Evolutionary conservation across 2,113 vertebrate species (phyloP).

Genomic region (Calyptommatus sinebrachiatus): DNA sequence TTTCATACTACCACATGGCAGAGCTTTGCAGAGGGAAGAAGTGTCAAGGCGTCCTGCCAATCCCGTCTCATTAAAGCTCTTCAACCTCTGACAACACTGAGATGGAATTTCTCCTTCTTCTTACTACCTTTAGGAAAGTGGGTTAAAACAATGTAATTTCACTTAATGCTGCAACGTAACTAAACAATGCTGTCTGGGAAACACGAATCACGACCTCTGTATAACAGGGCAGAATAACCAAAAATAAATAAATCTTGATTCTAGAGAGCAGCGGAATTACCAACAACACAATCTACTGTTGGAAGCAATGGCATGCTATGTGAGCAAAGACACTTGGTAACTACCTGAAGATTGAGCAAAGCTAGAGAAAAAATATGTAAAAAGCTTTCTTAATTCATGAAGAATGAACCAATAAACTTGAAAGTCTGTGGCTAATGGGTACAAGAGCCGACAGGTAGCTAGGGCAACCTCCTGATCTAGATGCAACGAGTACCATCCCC

Average conservation of each 20-base stretch:
- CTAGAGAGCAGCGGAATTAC: neutral
- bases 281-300: accelerated
- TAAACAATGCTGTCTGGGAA: neutral
- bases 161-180: no score
- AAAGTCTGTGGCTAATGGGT: neutral
- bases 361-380: neutral
- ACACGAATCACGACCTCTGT: neutral
- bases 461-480: neutral
- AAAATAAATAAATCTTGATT: no score
- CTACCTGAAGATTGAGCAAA: neutral
- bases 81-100: no score
- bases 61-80: no score
- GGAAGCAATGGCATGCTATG: accelerated
- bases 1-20: no score
- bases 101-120: no score
- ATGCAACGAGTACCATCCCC: neutral
- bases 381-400: neutral
- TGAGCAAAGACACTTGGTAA: neutral
- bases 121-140: no score
- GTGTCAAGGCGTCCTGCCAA: no score
- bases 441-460: neutral
- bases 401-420: slow-evolving; percentile 14
- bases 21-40: no score
- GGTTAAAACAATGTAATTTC: no score
- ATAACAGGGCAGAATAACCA: neutral